Conservation (phyloP, 2,797 vertebrate species). For the Ptychadena robeensis region DNA sequence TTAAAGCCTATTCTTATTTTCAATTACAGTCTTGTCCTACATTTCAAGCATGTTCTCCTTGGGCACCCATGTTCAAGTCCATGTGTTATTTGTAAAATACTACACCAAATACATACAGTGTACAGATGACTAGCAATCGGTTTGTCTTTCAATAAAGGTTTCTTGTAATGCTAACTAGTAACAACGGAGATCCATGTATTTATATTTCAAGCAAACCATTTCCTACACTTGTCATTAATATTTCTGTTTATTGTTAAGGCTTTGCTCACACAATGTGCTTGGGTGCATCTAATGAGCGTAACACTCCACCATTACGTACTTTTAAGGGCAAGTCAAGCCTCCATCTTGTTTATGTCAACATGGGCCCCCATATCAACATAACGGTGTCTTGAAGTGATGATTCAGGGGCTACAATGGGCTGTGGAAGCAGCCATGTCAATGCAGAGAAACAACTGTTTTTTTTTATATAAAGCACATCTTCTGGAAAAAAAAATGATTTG, state of each 20-base stretch:
- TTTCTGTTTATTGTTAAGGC: not conserved
- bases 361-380: too few relatives aligned
- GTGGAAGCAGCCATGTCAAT: too few relatives aligned
- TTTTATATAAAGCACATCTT: too few relatives aligned
- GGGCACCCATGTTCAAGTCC: constrained; percentile 7
- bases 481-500: too few relatives aligned
- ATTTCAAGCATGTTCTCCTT: constrained; percentile 41
- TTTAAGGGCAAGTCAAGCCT: too few relatives aligned
- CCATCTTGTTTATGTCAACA: too few relatives aligned
- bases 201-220: not conserved
- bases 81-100: not conserved
- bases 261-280: too few relatives aligned
- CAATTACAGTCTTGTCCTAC: constrained; percentile 52
- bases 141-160: not conserved
- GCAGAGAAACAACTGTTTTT: too few relatives aligned
- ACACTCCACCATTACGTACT: too few relatives aligned
- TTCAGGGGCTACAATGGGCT: too few relatives aligned
- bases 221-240: not conserved
- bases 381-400: too few relatives aligned
- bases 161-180: not conserved
- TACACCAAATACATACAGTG: not conserved
- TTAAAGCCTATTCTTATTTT: constrained; percentile 54
- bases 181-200: not conserved
- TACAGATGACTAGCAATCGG: not conserved
- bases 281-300: too few relatives aligned